These are phyloP conservation scores for Porites divaricata DNA, from an alignment of 92 coral and sea anemone genomes.

Conservation along the genomic window DNA sequence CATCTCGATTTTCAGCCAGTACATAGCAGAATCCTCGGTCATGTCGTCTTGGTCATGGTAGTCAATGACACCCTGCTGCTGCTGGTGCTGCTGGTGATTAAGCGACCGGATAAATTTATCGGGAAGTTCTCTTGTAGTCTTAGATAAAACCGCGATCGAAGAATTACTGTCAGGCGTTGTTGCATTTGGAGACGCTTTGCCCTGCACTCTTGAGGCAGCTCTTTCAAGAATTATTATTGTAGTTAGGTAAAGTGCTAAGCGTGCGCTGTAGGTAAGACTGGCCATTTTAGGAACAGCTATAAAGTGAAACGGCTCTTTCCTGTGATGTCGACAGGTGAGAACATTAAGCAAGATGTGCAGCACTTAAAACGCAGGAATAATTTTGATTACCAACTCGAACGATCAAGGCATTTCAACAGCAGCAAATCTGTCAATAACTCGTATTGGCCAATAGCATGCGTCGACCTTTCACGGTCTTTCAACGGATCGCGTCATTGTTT, in stretches of 20 bases:
- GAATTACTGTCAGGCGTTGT: slow-evolving; percentile 20
- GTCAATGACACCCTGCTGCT: no score
- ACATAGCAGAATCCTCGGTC: slow-evolving; percentile 20
- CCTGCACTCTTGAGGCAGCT: slow-evolving; percentile 24
- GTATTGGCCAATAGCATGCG: slow-evolving; percentile 35
- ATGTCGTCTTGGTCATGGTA: not conserved
- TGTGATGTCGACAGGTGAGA: slow-evolving; percentile 46
- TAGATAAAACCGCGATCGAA: not conserved
- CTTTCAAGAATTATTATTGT: slow-evolving; percentile 41
- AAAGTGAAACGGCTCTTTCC: not conserved
- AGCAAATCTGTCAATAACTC: slow-evolving; percentile 17
- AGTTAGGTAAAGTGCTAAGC: slow-evolving; percentile 34
- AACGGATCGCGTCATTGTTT: slow-evolving; percentile 45
- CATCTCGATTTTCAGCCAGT: slow-evolving; percentile 62
- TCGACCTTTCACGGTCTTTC: slow-evolving; percentile 27
- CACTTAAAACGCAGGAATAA: slow-evolving; percentile 73
- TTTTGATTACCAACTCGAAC: slow-evolving; percentile 47
- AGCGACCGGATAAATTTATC: slow-evolving; percentile 6
- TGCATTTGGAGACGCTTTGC: slow-evolving; percentile 8
- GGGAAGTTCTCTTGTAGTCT: not conserved
- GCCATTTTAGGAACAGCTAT: slow-evolving; percentile 43
- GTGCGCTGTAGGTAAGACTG: slow-evolving; percentile 39
- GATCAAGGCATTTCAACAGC: slow-evolving; percentile 39
- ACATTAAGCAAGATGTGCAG: slow-evolving; percentile 67
- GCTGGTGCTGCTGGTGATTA: no score